These are phyloP conservation scores for Pterocles gutturalis DNA, from an alignment of 2,113 vertebrate species.

Conservation along the genomic window DNA sequence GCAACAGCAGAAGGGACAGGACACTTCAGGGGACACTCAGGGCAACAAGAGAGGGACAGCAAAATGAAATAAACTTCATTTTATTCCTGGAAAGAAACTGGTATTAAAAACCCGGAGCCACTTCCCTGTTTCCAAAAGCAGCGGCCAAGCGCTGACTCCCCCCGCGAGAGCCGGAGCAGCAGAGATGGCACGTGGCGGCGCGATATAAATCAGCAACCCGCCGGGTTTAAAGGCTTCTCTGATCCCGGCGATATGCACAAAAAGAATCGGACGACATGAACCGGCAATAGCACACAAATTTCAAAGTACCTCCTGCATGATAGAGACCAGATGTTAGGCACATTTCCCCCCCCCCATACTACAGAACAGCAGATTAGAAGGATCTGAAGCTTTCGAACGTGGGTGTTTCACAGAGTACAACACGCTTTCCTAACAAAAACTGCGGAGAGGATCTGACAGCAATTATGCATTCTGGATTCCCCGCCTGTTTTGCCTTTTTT, in stretches of 20 bases:
- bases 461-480: background rate
- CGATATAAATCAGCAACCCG: background rate
- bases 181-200: background rate
- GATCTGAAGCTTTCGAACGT: background rate
- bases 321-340: background rate
- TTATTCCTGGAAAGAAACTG: background rate
- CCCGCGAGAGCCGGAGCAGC: background rate
- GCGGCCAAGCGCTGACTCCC: rapidly evolving
- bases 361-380: background rate
- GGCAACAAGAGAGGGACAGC: background rate
- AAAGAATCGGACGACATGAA: background rate
- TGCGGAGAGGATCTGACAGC: background rate
- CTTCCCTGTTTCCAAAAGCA: background rate
- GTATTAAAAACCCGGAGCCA: background rate
- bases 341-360: rapidly evolving
- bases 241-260: background rate
- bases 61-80: background rate
- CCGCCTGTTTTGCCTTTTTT: background rate
- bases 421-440: background rate
- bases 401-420: background rate
- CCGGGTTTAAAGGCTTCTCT: background rate
- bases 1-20: rapidly evolving
- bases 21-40: background rate
- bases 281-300: background rate
- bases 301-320: background rate